Evolutionary conservation across 2,113 vertebrate species (phyloP).

Genomic region (Narcine bancroftii): DNA sequence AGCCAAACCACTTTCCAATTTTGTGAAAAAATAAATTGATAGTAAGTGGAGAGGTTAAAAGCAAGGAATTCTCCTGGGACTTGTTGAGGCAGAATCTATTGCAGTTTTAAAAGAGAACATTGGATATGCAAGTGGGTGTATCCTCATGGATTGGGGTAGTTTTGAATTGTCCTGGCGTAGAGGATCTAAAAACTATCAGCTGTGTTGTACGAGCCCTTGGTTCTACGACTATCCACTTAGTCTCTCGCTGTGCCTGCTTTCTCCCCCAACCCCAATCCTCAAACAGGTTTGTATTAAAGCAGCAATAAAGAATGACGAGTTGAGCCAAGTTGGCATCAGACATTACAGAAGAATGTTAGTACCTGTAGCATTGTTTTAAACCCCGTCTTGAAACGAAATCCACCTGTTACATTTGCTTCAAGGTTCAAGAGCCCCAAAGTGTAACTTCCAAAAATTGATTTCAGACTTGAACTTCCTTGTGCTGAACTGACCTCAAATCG

Average conservation of each 20-base stretch:
- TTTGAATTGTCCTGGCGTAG: neutral
- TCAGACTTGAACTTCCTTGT: neutral
- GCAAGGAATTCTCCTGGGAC: neutral
- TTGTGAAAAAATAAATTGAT: neutral
- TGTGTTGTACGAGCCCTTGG: neutral
- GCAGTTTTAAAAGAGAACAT: neutral
- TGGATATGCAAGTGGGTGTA: too few species aligned
- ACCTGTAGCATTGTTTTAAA: neutral
- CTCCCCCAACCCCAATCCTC: neutral
- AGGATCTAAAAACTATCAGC: neutral
- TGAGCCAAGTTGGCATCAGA: neutral
- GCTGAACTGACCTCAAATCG: neutral
- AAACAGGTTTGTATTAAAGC: neutral
- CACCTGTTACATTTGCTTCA: neutral
- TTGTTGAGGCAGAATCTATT: neutral
- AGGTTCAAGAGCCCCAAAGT: too few species aligned
- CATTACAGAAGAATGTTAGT: neutral
- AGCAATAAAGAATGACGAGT: neutral
- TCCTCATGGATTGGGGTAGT: neutral
- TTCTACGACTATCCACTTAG: neutral
- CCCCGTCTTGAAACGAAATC: neutral
- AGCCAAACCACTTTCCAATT: neutral
- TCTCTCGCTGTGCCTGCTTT: neutral
- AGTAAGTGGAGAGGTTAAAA: neutral
- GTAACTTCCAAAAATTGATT: too few species aligned